Conservation (phyloP, 2,113 vertebrate genomes). For the Campylomormyrus numenius region DNA sequence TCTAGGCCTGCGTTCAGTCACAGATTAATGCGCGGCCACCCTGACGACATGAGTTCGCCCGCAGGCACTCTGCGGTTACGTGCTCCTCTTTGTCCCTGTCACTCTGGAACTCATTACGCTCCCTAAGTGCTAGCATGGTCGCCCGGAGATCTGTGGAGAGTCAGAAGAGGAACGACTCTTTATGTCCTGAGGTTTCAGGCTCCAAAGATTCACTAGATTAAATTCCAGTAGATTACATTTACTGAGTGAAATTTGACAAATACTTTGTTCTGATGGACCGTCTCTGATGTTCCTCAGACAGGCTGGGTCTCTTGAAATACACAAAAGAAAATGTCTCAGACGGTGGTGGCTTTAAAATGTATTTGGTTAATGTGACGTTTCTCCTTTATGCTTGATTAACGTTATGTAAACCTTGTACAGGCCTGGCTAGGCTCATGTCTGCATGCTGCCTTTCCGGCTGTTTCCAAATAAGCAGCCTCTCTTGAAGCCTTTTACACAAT, state of each 20-base stretch:
- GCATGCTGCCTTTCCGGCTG: neutral
- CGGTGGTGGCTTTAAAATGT: neutral
- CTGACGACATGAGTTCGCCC: neutral
- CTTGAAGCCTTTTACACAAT: neutral
- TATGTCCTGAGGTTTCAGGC: neutral
- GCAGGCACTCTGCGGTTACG: neutral
- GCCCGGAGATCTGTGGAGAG: constrained; percentile 17
- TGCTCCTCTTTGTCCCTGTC: neutral
- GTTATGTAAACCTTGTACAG: neutral
- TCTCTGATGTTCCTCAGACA: neutral
- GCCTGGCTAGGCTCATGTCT: neutral
- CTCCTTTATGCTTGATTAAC: neutral
- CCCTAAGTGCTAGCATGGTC: constrained; percentile 18
- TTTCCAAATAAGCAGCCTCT: neutral
- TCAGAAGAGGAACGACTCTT: constrained; percentile 1
- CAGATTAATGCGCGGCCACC: neutral
- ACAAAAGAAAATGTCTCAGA: neutral
- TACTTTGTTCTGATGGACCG: neutral
- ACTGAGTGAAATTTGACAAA: neutral
- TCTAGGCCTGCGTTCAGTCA: neutral
- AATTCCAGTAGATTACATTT: neutral
- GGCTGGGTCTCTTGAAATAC: neutral
- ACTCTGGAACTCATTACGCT: constrained; percentile 23
- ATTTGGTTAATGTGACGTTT: neutral
- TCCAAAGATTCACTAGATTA: constrained; percentile 1